phyloP scores from a whole-genome alignment of 2,888 invertebrate genomes.

The Apotomis capreana region DNA sequence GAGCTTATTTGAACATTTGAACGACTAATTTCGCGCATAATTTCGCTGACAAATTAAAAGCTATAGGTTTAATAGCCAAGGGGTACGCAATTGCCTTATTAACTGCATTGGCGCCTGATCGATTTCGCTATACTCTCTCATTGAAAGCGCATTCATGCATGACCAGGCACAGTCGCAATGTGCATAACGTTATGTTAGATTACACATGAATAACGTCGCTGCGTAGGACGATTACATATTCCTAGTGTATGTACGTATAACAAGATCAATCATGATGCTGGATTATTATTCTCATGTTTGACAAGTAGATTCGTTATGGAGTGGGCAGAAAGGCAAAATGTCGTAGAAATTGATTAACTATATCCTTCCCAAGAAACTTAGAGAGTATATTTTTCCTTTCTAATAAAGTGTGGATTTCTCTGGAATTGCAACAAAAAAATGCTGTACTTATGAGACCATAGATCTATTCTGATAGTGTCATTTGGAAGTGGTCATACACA shows the following conservation, averaged over 20 bases:
- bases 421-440: too few species aligned
- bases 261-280: not conserved
- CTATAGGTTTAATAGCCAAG: slow-evolving; percentile 11
- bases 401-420: too few species aligned
- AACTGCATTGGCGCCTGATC: slow-evolving; percentile 25
- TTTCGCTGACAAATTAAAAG: slow-evolving; percentile 21
- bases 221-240: not conserved
- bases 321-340: not conserved
- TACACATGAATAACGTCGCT: slow-evolving; percentile 5
- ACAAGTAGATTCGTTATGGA: too few species aligned
- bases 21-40: slow-evolving; percentile 16
- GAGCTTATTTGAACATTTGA: slow-evolving; percentile 21
- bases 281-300: too few species aligned
- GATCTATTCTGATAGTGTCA: too few species aligned
- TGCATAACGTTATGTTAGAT: slow-evolving; percentile 15
- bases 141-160: slow-evolving; percentile 28
- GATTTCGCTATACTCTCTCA: slow-evolving; percentile 25
- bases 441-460: too few species aligned
- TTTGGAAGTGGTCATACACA: too few species aligned
- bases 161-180: slow-evolving; percentile 9
- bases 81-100: slow-evolving; percentile 25
- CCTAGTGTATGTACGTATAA: not conserved
- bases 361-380: too few species aligned
- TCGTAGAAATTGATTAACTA: too few species aligned
- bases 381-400: too few species aligned